These are phyloP conservation scores for Ellobius talpinus DNA, from an alignment of 2,113 vertebrate species.

Conservation along the genomic window DNA sequence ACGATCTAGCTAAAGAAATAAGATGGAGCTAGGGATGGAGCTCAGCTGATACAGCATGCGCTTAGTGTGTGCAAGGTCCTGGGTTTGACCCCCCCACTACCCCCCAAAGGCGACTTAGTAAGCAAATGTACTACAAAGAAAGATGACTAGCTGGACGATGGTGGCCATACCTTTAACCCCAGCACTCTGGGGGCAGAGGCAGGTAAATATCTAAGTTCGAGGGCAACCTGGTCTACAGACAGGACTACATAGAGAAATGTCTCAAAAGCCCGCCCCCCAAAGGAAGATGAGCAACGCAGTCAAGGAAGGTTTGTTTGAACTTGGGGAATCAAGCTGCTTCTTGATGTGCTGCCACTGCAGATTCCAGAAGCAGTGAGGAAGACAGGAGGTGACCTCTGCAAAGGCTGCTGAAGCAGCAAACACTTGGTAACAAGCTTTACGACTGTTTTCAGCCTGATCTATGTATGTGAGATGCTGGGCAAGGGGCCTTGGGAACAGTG, in stretches of 20 bases:
- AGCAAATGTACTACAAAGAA: constrained; percentile 13
- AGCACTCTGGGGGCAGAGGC: neutral
- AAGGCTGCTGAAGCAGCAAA: neutral
- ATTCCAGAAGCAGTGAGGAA: neutral
- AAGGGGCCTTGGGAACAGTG: neutral
- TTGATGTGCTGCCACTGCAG: neutral
- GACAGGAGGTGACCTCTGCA: neutral
- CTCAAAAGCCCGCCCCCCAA: neutral
- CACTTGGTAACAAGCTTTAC: neutral
- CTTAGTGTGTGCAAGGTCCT: neutral
- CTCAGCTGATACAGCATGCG: neutral
- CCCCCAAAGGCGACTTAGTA: neutral
- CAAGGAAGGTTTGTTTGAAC: constrained; percentile 24
- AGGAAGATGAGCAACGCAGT: neutral
- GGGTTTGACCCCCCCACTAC: neutral
- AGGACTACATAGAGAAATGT: neutral
- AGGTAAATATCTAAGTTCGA: neutral
- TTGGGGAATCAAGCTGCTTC: neutral
- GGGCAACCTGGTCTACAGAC: neutral
- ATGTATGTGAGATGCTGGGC: neutral
- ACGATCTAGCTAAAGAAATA: constrained; percentile 1
- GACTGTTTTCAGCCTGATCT: neutral
- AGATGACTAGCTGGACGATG: neutral
- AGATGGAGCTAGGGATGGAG: neutral
- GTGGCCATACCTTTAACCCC: neutral